Conservation (phyloP, 2,113 vertebrate genomes). For the Scartelaos histophorus region DNA sequence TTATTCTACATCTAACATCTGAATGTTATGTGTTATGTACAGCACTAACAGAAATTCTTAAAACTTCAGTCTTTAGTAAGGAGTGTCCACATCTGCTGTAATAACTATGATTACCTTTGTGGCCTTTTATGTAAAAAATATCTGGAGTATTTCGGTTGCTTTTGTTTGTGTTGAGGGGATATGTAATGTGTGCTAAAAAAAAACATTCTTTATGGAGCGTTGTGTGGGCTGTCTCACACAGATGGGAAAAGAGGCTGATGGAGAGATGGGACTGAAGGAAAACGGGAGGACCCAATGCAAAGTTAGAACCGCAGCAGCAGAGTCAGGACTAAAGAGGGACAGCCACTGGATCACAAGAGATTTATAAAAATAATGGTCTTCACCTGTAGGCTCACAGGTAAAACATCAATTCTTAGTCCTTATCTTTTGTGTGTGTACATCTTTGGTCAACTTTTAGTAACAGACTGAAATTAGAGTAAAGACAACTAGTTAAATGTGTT, state of each 20-base stretch:
- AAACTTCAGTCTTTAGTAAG: conserved; percentile 39
- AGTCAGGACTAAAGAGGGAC: conserved; percentile 17
- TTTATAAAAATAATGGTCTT: conserved; percentile 24
- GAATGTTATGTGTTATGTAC: conserved; percentile 33
- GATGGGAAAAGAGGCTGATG: conserved; percentile 30
- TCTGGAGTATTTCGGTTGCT: too few relatives aligned
- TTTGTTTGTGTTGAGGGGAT: too few relatives aligned
- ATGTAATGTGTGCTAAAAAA: too few relatives aligned
- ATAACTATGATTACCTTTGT: too few relatives aligned
- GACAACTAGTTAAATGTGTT: background rate
- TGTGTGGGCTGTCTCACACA: conserved; percentile 15
- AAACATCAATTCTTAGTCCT: conserved; percentile 38
- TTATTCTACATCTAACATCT: conserved; percentile 24
- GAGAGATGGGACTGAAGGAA: conserved; percentile 41
- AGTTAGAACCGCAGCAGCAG: conserved; percentile 33
- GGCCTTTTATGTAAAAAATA: too few relatives aligned
- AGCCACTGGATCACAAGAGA: conserved; percentile 23
- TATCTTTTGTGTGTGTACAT: conserved; percentile 1
- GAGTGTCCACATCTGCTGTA: too few relatives aligned
- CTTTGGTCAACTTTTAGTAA: background rate
- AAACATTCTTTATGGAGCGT: background rate
- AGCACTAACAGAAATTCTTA: conserved; percentile 52
- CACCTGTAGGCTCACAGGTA: conserved; percentile 36
- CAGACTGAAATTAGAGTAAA: background rate
- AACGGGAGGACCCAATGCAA: conserved; percentile 48